phyloP scores from a whole-genome alignment of 2,888 invertebrate species.

The Drosophila longiperda region DNA sequence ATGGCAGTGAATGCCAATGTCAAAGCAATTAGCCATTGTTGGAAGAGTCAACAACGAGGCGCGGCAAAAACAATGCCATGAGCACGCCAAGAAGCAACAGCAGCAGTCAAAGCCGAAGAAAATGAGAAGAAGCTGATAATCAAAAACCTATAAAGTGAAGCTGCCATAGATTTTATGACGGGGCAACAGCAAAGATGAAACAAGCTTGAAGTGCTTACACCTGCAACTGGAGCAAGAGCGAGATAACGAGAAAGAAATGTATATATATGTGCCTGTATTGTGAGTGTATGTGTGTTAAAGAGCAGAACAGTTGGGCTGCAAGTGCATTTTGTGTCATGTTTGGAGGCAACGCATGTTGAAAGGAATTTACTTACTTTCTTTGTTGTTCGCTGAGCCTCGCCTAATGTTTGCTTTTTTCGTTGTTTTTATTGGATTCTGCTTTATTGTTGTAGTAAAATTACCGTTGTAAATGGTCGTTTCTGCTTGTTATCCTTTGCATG shows the following conservation, averaged over 20 bases:
- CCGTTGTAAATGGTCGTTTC: constrained; percentile 50
- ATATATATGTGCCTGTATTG: neutral
- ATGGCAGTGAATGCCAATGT: constrained; percentile 73
- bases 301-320: constrained; percentile 15
- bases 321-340: constrained; percentile 60
- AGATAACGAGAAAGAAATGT: constrained; percentile 23
- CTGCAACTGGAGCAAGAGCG: constrained; percentile 68
- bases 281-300: constrained; percentile 12
- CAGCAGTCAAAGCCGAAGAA: constrained; percentile 18
- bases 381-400: constrained; percentile 47
- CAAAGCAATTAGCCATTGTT: constrained; percentile 81
- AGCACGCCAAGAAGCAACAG: constrained; percentile 28
- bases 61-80: constrained; percentile 50
- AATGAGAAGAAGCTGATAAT: constrained; percentile 34
- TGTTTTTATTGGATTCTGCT: constrained; percentile 7
- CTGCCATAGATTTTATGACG: constrained; percentile 73
- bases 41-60: constrained; percentile 68
- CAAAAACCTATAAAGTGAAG: constrained; percentile 50
- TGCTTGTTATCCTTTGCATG: constrained; percentile 53
- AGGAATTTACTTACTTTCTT: constrained; percentile 78
- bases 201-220: constrained; percentile 43
- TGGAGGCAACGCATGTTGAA: constrained; percentile 64
- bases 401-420: constrained; percentile 23
- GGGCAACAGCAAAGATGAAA: constrained; percentile 39
- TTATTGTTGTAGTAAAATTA: constrained; percentile 43